Evolutionary conservation across 2,797 vertebrate genomes (phyloP), one percentile per base, ranked within the genome.

Genomic region (Champsocephalus gunnari): DNA sequence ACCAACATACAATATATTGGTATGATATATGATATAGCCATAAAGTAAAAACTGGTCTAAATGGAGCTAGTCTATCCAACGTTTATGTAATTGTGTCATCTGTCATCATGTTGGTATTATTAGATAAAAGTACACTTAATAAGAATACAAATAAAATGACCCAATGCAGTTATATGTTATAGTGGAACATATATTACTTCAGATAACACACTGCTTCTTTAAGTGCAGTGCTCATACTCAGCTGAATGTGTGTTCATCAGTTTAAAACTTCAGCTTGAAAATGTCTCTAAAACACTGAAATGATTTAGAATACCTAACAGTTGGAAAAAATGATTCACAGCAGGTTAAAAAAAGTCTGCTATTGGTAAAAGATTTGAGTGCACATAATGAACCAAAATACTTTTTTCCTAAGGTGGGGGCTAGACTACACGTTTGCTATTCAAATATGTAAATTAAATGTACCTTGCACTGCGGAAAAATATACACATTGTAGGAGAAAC

Each of bases 401-500:
- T 3, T 65, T 28, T 38, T 17, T 48, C 2, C 5, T 0, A 12
- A 56, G 12, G 48, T 53, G 48, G 60, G 16, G 14, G 21, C 51
- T 56, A 12, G 17, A 49, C 17, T n/a, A 58, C 24, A 56, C 19
- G 13, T 11, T 32, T 65, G 57, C 11, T 62, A 41, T 62, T 17
- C 50, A 62, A 54, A 54, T 55, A 61, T 71, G 28, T 47, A 61
- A 69, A 74, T 63, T 28, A 66, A 66, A 71, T 63, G 13, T 11
- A 21, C 4, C 60, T 63, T 41, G 5, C 66, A 69, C 11, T 48
- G 12, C 54, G 71, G 65, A 11, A 47, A 73, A 60, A 24, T 2
- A 32, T 24, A 66, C 60, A n/a, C 44, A 47, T n/a, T 64, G 59
- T n/a, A 38, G 12, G 9, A 49, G 13, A 45, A 34, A 77, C 8